These are phyloP conservation scores for Stylophora pistillata DNA, from an alignment of 64 coral and sea anemone species.

Conservation along the genomic window DNA sequence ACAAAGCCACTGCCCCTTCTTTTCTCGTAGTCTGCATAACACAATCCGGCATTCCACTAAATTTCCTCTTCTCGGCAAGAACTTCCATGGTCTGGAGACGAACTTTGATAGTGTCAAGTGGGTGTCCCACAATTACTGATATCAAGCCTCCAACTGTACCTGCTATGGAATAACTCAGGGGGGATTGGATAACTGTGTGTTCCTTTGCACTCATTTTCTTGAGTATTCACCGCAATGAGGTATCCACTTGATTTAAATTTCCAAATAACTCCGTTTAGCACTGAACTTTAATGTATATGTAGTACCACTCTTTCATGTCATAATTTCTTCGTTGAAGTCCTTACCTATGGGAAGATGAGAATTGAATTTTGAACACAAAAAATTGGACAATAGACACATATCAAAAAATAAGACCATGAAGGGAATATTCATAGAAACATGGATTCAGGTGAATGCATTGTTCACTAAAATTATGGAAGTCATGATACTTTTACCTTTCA, in stretches of 20 bases:
- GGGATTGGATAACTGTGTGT: constrained; percentile 29
- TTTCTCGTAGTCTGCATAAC: constrained; percentile 36
- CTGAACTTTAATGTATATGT: no score
- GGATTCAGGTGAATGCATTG: no score
- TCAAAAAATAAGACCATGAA: no score
- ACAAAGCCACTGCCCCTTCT: constrained; percentile 50
- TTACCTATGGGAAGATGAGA: no score
- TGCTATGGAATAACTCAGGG: constrained; percentile 41
- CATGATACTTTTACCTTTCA: no score
- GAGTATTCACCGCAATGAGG: background rate
- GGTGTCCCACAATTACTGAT: constrained; percentile 38
- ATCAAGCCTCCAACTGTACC: constrained; percentile 54
- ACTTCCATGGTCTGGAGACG: constrained; percentile 20
- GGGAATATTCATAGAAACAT: no score
- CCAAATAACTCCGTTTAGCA: no score
- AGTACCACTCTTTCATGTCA: no score
- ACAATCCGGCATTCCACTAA: constrained; percentile 39
- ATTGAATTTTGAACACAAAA: no score
- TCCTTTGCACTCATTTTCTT: background rate
- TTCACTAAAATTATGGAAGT: no score
- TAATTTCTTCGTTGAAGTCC: no score
- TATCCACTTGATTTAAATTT: background rate
- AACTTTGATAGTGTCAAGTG: constrained; percentile 60
- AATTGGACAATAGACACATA: no score
- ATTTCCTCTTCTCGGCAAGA: constrained; percentile 5